Evolutionary conservation across 2,888 invertebrate species (phyloP).

Genomic region (Teleogryllus oceanicus): DNA sequence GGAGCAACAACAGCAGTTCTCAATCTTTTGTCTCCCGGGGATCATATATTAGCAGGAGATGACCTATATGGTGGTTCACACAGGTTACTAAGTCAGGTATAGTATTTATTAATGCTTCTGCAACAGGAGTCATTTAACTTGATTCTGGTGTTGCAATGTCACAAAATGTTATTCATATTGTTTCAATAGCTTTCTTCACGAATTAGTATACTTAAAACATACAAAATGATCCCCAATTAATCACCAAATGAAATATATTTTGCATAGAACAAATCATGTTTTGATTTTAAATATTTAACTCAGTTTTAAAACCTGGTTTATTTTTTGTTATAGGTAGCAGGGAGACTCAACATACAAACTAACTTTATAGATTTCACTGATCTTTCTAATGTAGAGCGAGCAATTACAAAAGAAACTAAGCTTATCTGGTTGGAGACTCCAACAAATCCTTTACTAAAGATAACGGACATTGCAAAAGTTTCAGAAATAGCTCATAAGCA

Average conservation of each 20-base stretch:
- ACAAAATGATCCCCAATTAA: too few relatives aligned
- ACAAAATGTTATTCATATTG: too few relatives aligned
- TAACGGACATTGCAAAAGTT: conserved; percentile 79
- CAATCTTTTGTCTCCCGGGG: conserved; percentile 74
- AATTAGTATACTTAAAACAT: too few relatives aligned
- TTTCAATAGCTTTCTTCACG: too few relatives aligned
- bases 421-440: conserved; percentile 91
- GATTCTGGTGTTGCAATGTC: too few relatives aligned
- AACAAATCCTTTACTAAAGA: conserved; percentile 89
- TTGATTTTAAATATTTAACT: too few relatives aligned
- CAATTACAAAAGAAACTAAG: conserved; percentile 44
- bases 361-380: conserved; percentile 76
- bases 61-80: conserved; percentile 95
- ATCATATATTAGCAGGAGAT: conserved; percentile 86
- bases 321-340: too few relatives aligned
- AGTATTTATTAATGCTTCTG: conserved; percentile 40
- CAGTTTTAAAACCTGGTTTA: too few relatives aligned
- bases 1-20: conserved; percentile 76
- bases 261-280: too few relatives aligned
- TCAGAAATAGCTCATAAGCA: conserved; percentile 57
- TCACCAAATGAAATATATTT: too few relatives aligned
- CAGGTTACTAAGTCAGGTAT: conserved; percentile 58
- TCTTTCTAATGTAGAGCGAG: conserved; percentile 60
- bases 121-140: too few relatives aligned
- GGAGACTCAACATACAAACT: conserved; percentile 63